Base-by-base conservation (phyloP, 2,888 invertebrate genomes). In the Uloborus plumipes region DNA sequence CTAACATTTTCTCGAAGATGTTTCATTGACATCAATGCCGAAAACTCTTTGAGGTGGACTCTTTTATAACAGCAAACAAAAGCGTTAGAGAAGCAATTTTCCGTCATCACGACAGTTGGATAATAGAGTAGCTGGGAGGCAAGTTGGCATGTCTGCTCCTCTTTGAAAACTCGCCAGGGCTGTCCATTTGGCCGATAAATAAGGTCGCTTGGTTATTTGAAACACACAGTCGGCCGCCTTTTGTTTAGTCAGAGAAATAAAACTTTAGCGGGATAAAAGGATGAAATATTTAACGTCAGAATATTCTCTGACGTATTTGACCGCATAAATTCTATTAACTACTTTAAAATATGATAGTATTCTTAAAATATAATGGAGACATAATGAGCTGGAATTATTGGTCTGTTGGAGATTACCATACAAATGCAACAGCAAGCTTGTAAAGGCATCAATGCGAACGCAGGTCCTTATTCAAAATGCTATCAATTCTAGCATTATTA, bases 91-190 rank as follows among this genome's bases (percentile, higher is more conserved):
- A 64, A 64, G 64, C 64, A 64, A 64, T 64, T 64, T 64, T 64
- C 64, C 64, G 26, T 64, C 64, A 64, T 31, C 64, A 39, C 16
- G 64, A 64, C 64, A 64, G 64, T 31, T 64, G 64, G 64, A 64
- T 64, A 64, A 64, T 64, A 16, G 22, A 64, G 39, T 64, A 39
- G 64, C 31, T 64, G 31, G 64, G 15, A 64, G 64, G 15, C 39
- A 64, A 64, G 31, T 39, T 64, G 26, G 31, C 64, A 26, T 64
- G 61, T 16, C 61, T 15, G 22, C 26, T 61, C 31, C 64, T 64
- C 64, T 64, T 64, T 31, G 22, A 39, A 64, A 39, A 64, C 39
- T 26, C 16, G 26, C 26, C 18, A 15, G 64, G 26, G 26, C 64
- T 64, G 64, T 64, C 64, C 64, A 64, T 64, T 64, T 64, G 14